phyloP scores from a whole-genome alignment of 2,113 vertebrate species.

The Calonectris borealis region DNA sequence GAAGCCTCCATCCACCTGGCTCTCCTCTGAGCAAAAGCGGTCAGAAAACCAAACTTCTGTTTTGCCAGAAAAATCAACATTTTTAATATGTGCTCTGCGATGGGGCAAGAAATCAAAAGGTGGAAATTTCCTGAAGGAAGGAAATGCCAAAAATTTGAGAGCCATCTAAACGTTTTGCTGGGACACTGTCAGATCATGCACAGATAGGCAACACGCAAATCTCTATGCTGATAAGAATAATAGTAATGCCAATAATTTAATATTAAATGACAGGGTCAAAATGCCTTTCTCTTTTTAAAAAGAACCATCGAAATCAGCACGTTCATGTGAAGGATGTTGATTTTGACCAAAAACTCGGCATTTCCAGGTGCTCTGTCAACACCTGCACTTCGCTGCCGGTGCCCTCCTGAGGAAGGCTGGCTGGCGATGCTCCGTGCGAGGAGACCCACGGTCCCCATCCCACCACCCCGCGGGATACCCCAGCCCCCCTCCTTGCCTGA shows the following conservation, averaged over 20 bases:
- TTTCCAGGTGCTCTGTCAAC: background rate
- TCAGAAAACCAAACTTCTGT: background rate
- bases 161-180: background rate
- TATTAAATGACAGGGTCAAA: background rate
- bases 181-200: background rate
- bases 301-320: rapidly evolving
- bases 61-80: background rate
- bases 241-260: rapidly evolving
- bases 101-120: background rate
- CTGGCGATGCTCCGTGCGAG: rapidly evolving
- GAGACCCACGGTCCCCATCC: background rate
- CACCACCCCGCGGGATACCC: rapidly evolving
- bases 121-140: background rate
- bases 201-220: rapidly evolving
- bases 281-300: background rate
- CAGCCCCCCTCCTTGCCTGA: slow-evolving; percentile 74
- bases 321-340: rapidly evolving
- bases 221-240: rapidly evolving
- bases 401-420: background rate
- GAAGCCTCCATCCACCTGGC: background rate
- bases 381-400: rapidly evolving
- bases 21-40: background rate
- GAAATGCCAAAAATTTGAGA: background rate
- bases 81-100: background rate
- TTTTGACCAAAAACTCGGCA: background rate